Percentiles rank a stretch among this genome's conserved stretches.
These are phyloP conservation scores for Cochlearius cochlearius DNA, from an alignment of 2,113 vertebrate species.

Conservation along the genomic window DNA sequence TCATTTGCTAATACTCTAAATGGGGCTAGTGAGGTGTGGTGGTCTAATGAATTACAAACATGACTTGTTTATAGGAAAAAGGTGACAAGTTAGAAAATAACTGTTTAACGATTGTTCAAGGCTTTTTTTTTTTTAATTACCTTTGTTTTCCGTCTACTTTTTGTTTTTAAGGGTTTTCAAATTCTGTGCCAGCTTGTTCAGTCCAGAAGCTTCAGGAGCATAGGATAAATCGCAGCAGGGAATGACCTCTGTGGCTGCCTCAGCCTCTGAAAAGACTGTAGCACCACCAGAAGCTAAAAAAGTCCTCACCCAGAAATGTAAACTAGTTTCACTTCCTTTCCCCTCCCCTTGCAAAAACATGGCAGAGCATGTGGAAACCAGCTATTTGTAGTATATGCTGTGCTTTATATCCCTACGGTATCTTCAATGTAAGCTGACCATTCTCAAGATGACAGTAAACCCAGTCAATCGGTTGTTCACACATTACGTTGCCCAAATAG, in stretches of 20 bases:
- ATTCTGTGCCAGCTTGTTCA: not conserved
- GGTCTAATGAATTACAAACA: not conserved
- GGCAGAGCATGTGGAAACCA: not conserved
- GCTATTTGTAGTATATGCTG: not conserved
- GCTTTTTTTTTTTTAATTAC: not conserved
- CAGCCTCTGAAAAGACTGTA: not conserved
- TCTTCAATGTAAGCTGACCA: not conserved
- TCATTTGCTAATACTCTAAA: not conserved
- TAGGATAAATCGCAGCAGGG: not conserved
- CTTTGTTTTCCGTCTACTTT: not conserved
- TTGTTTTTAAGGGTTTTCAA: not conserved
- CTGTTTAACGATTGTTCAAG: not conserved
- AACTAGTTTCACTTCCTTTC: not conserved
- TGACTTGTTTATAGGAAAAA: not conserved
- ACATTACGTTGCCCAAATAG: not conserved
- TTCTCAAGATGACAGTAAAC: not conserved
- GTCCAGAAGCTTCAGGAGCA: not conserved
- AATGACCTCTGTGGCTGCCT: not conserved
- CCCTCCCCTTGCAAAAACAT: not conserved
- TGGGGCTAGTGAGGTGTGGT: not conserved
- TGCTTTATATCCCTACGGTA: not conserved
- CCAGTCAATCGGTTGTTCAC: not conserved
- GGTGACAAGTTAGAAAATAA: not conserved
- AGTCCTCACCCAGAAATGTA: not conserved
- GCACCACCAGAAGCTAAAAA: not conserved